Evolutionary conservation across 2,113 vertebrate genomes (phyloP).

Genomic region (Antechinus flavipes): DNA sequence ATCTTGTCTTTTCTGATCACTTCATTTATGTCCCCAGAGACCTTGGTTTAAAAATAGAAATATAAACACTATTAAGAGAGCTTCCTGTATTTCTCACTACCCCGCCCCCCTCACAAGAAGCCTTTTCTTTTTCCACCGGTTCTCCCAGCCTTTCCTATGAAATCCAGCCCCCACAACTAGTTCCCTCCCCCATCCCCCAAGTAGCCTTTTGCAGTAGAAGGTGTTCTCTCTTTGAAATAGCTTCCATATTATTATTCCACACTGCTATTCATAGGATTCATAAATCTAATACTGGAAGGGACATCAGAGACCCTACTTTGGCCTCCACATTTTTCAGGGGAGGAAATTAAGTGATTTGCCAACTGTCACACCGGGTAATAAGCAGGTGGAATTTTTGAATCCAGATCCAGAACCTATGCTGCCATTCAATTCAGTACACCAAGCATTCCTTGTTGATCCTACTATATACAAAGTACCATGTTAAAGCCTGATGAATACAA

Average conservation of each 20-base stretch:
- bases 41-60: slow-evolving; percentile 80
- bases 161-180: slow-evolving; percentile 22
- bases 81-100: slow-evolving; percentile 39
- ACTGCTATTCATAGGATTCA: neutral
- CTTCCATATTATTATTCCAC: neutral
- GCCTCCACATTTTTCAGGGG: neutral
- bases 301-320: neutral
- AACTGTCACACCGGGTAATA: neutral
- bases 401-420: neutral
- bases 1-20: slow-evolving; percentile 77
- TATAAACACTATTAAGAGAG: slow-evolving; percentile 68
- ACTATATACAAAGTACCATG: neutral
- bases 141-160: slow-evolving; percentile 36
- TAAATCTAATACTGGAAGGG: neutral
- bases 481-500: neutral
- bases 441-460: neutral
- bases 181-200: slow-evolving; percentile 31
- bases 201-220: neutral
- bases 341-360: neutral
- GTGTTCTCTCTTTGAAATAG: neutral
- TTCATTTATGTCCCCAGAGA: slow-evolving; percentile 77
- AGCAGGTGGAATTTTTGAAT: neutral
- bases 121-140: slow-evolving; percentile 63
- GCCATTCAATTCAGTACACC: neutral
- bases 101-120: neutral